Conservation (phyloP, 2,113 vertebrate genomes). For the Pavo muticus region DNA sequence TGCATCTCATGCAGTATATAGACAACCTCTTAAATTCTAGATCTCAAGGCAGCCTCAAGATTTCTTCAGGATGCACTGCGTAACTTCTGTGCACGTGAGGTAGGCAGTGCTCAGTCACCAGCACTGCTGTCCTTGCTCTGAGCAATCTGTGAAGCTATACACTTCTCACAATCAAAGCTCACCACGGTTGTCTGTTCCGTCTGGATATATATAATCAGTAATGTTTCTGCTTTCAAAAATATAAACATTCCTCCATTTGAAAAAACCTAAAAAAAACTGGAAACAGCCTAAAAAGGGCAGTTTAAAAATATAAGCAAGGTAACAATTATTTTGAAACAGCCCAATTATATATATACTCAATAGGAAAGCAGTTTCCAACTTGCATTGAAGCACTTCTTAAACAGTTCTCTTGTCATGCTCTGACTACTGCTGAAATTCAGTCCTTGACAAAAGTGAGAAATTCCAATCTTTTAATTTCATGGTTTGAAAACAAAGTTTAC, state of each 20-base stretch:
- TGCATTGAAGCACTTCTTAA: constrained; percentile 5
- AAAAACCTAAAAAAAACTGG: neutral
- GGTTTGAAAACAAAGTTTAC: constrained; percentile 48
- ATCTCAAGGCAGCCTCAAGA: neutral
- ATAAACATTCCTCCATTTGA: neutral
- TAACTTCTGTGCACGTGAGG: neutral
- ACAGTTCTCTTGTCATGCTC: constrained; percentile 2
- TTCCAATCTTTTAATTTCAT: constrained; percentile 30
- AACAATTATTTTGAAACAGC: constrained; percentile 14
- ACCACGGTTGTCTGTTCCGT: neutral
- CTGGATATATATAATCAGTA: neutral
- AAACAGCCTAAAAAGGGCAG: neutral
- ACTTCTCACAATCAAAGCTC: neutral
- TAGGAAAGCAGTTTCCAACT: constrained; percentile 12
- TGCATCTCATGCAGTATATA: neutral
- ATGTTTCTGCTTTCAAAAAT: neutral
- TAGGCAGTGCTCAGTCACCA: neutral
- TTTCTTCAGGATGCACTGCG: neutral
- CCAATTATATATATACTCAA: neutral
- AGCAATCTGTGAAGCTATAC: neutral
- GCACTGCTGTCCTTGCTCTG: neutral
- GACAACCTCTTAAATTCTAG: neutral
- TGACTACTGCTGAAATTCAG: constrained; percentile 14
- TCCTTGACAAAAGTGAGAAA: constrained; percentile 45
- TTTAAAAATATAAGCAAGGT: neutral